Evolutionary conservation across 2,113 vertebrate genomes (phyloP), one percentile per base, ranked within the genome.

Genomic region (Ia io): DNA sequence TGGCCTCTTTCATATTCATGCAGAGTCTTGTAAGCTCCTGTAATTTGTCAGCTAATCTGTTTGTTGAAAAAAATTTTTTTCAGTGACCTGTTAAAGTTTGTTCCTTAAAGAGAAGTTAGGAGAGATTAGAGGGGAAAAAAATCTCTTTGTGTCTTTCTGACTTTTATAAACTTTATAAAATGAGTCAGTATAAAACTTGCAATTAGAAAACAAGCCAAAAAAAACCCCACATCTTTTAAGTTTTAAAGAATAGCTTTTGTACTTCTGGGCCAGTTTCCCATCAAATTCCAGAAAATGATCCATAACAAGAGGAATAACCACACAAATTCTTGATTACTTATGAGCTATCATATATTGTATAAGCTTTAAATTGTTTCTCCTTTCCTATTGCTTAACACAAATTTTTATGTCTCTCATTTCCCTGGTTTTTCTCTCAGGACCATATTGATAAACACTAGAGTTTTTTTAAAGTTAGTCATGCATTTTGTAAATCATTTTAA

Each of bases 121-220:
- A 67, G 23, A 35, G 1, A 51, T 80, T 11, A 88, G 12, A 73
- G n/a, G 9, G 4, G 32, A 78, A 82, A 79, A 77, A 91, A 30
- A 44, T 40, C 1, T 90, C 88, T 93, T 70, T 0, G n/a, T 84
- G 37, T 1, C 9, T 91, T 91, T 94, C 42, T 88, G 44, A 86
- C 23, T 95, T 93, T 69, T 37, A 88, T 82, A 65, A 94, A 47
- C 49, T 69, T 93, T n/a, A 69, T 71, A 47, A 73, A 94, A 84
- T 28, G 35, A 89, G 4, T 0, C 13, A n/a, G 2, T 14, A 18
- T 79, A 59, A 51, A 9, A 88, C 22, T 25, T 78, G 63, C 10
- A 91, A 51, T 40, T 90, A 65, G 44, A 95, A 92, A 85, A 88
- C 22, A 88, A 86, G 59, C 23, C 59, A 61, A 61, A 61, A 61